Conservation (phyloP, 2,113 vertebrate genomes). For the Cranoglanis bouderius region DNA sequence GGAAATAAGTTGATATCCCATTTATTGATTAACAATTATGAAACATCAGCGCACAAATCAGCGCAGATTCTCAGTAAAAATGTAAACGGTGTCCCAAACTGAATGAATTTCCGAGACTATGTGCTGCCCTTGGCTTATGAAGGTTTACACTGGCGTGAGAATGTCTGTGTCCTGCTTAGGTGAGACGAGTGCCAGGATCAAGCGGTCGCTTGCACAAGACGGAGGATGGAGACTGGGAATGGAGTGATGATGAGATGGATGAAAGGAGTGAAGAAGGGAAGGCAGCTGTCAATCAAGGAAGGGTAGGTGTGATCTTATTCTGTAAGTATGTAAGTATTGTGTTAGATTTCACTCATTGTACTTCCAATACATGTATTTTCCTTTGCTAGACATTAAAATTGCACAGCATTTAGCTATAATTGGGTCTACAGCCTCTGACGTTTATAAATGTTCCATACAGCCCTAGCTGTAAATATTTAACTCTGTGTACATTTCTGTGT, state of each 20-base stretch:
- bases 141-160: not conserved
- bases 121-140: not conserved
- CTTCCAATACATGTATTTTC: not conserved
- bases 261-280: slow-evolving; percentile 91
- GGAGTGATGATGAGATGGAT: slow-evolving; percentile 97
- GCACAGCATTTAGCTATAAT: not conserved
- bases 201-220: slow-evolving; percentile 98
- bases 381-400: not conserved
- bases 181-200: slow-evolving; percentile 92
- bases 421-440: slow-evolving; percentile 49
- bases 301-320: slow-evolving; percentile 73
- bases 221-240: slow-evolving; percentile 98
- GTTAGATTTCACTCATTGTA: not conserved
- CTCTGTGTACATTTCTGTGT: slow-evolving; percentile 7
- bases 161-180: slow-evolving; percentile 70
- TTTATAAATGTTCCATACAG: slow-evolving; percentile 14
- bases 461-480: slow-evolving; percentile 46
- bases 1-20: not conserved
- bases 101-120: not conserved
- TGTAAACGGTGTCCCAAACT: not conserved
- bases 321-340: not conserved
- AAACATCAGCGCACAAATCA: not conserved
- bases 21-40: not conserved
- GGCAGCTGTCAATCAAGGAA: slow-evolving; percentile 89
- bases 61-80: not conserved